Base-by-base conservation (phyloP, 2,888 invertebrate species). In the Heteromyza rotundicornis region DNA sequence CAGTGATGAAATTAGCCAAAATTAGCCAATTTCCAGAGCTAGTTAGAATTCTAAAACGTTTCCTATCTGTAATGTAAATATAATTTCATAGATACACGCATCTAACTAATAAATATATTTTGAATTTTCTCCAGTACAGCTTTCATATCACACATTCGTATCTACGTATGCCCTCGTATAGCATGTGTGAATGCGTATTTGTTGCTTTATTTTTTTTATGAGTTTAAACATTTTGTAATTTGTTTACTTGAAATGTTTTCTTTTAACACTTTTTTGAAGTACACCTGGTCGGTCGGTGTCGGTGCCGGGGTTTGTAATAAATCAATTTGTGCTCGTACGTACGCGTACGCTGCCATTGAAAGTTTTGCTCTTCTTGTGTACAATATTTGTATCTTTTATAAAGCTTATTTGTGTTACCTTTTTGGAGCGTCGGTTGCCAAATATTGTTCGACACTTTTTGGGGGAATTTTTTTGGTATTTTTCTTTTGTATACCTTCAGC, bases 171-270 rank as follows among this genome's bases (percentile, higher is more conserved):
- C 32, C 5, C 32, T 5, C 32, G 12, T 32, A 32, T 12, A 12
- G 14, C 12, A 17, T 24, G 5, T 20, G 23, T 49, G 23, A 14
- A 16, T 55, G 40, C n/a, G 40, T 16, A 20, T 40, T 35, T 55
- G 36, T 57, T 52, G 54, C n/a, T 55, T n/a, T n/a, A n/a, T n/a
- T n/a, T n/a, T n/a, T 40, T 50, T 50, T 23, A 27, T 57, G 44
- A 12, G 32, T 20, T 50, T 17, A 44, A 22, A 27, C 24, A n/a
- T n/a, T 50, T 35, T 35, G 35, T 22, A 57, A 50, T 57, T 57
- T 57, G 57, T 57, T 57, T 57, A 57, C 50, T 22, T 2, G 16
- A 40, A 40, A 57, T 50, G 57, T 50, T 57, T 57, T 16, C 57
- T 35, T 49, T 57, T 57, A 57, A 50, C 57, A 57, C 57, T 50